phyloP scores from a whole-genome alignment of 2,888 invertebrate species.

The Lamproptera curius region DNA sequence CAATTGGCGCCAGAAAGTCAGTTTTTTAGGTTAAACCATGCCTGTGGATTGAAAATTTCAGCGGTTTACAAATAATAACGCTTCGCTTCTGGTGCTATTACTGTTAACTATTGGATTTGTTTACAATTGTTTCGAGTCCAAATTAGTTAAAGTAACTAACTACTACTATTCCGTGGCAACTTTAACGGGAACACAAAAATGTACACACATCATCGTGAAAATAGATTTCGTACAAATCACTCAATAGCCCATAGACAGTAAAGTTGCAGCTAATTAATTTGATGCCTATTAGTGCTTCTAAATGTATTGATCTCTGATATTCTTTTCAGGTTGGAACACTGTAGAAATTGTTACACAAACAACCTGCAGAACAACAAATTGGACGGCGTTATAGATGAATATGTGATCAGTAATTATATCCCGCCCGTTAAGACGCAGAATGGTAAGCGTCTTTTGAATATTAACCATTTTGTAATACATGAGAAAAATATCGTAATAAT shows the following conservation, averaged over 20 bases:
- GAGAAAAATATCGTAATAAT: too few relatives aligned
- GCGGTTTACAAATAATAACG: too few relatives aligned
- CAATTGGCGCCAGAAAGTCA: too few relatives aligned
- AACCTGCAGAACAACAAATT: slow-evolving; percentile 77
- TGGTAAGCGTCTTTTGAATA: slow-evolving; percentile 64
- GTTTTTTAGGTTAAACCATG: too few relatives aligned
- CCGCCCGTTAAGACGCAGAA: slow-evolving; percentile 66
- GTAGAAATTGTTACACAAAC: slow-evolving; percentile 92
- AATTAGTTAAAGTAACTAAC: neutral
- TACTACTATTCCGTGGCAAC: too few relatives aligned
- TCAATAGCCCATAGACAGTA: too few relatives aligned
- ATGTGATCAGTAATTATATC: slow-evolving; percentile 73
- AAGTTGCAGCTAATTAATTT: too few relatives aligned
- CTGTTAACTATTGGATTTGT: neutral
- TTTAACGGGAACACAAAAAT: neutral
- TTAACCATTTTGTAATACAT: too few relatives aligned
- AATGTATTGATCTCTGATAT: neutral
- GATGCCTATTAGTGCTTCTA: neutral
- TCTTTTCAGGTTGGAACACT: slow-evolving; percentile 75
- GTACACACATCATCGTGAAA: neutral
- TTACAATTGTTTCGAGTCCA: too few relatives aligned
- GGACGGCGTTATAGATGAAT: slow-evolving; percentile 66
- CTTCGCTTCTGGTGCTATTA: too few relatives aligned
- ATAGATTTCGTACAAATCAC: neutral
- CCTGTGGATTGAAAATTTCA: too few relatives aligned